Evolutionary conservation across 2,888 invertebrate species (phyloP).

Genomic region (Papilio gigon): DNA sequence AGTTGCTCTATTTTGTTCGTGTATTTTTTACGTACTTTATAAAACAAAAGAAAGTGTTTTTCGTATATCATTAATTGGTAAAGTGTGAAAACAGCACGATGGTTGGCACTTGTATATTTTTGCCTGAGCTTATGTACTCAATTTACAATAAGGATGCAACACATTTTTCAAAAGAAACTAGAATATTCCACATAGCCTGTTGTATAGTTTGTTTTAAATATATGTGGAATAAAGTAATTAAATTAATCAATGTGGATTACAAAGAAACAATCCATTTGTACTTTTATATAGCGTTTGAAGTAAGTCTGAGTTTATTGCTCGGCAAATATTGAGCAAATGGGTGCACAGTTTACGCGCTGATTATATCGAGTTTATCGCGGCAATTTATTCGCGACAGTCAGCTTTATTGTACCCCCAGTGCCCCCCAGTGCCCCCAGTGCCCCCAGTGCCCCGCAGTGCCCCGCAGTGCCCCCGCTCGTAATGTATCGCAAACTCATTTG

Average conservation of each 20-base stretch:
- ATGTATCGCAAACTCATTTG: constrained; percentile 31
- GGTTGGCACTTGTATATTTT: neutral
- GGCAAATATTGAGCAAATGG: constrained; percentile 21
- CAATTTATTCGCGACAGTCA: constrained; percentile 26
- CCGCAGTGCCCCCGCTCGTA: constrained; percentile 11
- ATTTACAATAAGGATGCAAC: constrained; percentile 26
- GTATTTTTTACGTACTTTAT: neutral
- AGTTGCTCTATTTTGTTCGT: neutral
- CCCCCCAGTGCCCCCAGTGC: constrained; percentile 1
- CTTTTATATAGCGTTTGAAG: constrained; percentile 4
- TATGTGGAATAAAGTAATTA: neutral
- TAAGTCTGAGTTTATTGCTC: constrained; percentile 3
- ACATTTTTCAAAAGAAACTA: neutral
- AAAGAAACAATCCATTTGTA: constrained; percentile 2
- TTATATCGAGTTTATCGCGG: constrained; percentile 27
- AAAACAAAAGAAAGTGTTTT: neutral
- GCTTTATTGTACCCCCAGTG: constrained; percentile 17
- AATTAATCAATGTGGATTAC: neutral
- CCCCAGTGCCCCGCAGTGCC: neutral
- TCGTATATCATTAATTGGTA: neutral
- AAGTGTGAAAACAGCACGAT: neutral
- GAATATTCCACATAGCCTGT: neutral
- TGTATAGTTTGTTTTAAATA: neutral
- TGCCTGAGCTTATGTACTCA: neutral
- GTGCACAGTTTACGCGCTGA: constrained; percentile 29